These are phyloP conservation scores for Lutjanus argentimaculatus DNA, from an alignment of 2,797 vertebrate genomes.

Conservation along the genomic window DNA sequence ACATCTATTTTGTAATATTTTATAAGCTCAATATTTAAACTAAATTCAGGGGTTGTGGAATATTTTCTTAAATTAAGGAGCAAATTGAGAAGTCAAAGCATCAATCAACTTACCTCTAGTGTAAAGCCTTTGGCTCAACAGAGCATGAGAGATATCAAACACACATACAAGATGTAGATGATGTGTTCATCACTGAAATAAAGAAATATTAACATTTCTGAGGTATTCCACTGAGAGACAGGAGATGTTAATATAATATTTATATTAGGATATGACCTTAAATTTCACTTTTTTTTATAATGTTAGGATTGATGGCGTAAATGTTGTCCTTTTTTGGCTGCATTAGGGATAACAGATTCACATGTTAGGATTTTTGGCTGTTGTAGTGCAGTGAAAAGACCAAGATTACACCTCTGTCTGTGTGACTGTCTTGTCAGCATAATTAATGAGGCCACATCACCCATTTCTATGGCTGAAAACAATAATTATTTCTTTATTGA, in stretches of 20 bases:
- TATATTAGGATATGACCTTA: not conserved
- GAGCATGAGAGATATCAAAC: not conserved
- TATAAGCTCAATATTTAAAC: not conserved
- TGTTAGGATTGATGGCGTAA: not conserved
- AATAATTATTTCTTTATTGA: not conserved
- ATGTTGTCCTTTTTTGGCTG: not conserved
- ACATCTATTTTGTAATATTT: not conserved
- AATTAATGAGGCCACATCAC: too few relatives aligned
- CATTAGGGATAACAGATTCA: not conserved
- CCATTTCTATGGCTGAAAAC: not conserved
- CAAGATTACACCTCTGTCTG: too few relatives aligned
- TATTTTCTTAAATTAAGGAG: not conserved
- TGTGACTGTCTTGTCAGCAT: too few relatives aligned
- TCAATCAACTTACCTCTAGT: not conserved
- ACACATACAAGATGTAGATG: not conserved
- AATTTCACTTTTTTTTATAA: not conserved
- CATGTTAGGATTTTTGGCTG: not conserved
- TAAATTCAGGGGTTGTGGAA: fast-evolving
- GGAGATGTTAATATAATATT: not conserved
- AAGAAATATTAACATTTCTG: not conserved
- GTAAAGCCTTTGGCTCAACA: not conserved
- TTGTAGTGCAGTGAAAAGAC: not conserved
- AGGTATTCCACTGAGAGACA: not conserved
- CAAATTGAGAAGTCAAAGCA: not conserved
- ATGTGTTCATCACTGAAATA: not conserved